Conservation (phyloP, 2,113 vertebrate genomes). For the Gallinago paraguaiae region DNA sequence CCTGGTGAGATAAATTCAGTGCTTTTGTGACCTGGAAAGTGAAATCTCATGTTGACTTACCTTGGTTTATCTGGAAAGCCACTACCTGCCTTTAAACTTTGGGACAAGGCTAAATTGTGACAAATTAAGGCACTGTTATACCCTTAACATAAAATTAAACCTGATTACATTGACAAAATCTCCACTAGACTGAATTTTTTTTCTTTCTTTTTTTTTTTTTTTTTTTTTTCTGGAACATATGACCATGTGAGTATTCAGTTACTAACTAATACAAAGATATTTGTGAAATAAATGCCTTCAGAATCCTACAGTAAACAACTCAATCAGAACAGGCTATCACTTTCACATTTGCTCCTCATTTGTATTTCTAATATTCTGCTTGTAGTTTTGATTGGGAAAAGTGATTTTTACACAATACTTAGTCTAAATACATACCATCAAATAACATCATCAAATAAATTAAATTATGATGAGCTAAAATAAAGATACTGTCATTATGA, state of each 20-base stretch:
- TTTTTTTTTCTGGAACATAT: neutral
- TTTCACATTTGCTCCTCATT: neutral
- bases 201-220: neutral
- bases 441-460: neutral
- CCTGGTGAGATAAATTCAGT: neutral
- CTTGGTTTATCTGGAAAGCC: neutral
- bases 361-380: neutral
- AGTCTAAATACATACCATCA: neutral
- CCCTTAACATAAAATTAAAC: neutral
- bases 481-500: neutral
- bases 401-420: neutral
- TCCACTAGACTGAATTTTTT: neutral
- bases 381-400: neutral
- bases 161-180: neutral
- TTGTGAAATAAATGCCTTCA: neutral
- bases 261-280: neutral
- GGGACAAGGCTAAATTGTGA: neutral
- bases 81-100: accelerated
- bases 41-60: neutral
- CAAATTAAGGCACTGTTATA: neutral
- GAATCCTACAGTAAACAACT: slow-evolving; percentile 2
- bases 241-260: neutral
- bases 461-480: neutral
- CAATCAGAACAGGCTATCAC: neutral
- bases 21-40: neutral